Conservation (phyloP, 2,888 invertebrate genomes). For the Cerastis rubricosa region DNA sequence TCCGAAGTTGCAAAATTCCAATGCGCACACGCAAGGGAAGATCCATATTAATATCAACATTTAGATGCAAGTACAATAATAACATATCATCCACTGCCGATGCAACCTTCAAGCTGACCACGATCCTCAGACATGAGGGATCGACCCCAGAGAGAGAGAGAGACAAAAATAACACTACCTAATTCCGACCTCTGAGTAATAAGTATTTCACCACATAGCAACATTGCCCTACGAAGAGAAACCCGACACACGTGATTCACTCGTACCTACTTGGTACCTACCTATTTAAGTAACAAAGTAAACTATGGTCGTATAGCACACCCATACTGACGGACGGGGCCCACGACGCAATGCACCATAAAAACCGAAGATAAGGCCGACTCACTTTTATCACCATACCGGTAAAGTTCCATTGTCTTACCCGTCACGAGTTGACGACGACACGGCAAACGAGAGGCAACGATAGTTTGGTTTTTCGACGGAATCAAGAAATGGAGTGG, state of each 20-base stretch:
- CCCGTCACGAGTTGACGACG: slow-evolving; percentile 15
- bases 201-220: not conserved
- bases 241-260: not conserved
- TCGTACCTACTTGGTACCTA: not conserved
- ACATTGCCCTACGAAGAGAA: not conserved
- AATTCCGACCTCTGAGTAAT: too few relatives aligned
- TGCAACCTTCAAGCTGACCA: too few relatives aligned
- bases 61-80: too few relatives aligned
- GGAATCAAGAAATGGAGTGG: too few relatives aligned
- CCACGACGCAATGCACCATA: slow-evolving; percentile 81
- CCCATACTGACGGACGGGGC: slow-evolving; percentile 71
- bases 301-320: slow-evolving; percentile 61
- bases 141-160: too few relatives aligned
- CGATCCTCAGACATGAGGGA: too few relatives aligned
- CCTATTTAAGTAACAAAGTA: slow-evolving; percentile 44
- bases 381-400: slow-evolving; percentile 82
- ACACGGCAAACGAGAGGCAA: not conserved
- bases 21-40: too few relatives aligned
- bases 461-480: not conserved
- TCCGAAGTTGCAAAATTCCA: too few relatives aligned
- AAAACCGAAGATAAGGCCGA: slow-evolving; percentile 86
- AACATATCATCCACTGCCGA: too few relatives aligned
- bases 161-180: too few relatives aligned
- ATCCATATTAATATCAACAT: too few relatives aligned
- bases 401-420: slow-evolving; percentile 66